Evolutionary conservation across 35 echinoderm and acorn worm species (phyloP).

Genomic region (Heliocidaris tuberculata): DNA sequence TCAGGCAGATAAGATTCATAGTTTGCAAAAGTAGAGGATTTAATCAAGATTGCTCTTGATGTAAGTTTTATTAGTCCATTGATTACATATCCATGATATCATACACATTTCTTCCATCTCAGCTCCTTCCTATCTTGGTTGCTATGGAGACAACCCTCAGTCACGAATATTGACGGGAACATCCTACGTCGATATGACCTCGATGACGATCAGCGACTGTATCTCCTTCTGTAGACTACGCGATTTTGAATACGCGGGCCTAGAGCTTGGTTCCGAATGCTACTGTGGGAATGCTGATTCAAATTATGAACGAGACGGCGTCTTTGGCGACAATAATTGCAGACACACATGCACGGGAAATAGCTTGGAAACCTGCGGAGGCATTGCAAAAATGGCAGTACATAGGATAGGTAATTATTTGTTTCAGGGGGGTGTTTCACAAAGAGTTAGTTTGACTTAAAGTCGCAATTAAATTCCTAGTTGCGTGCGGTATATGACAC

Average conservation of each 20-base stretch:
- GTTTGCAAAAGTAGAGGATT: no score
- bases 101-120: neutral
- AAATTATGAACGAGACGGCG: neutral
- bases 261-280: constrained; percentile 35
- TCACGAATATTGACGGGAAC: neutral
- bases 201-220: constrained; percentile 8
- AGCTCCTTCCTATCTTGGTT: constrained; percentile 27
- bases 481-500: no score
- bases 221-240: neutral
- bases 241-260: constrained; percentile 3
- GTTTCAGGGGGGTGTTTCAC: neutral
- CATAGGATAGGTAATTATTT: neutral
- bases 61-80: no score
- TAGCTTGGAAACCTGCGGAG: constrained; percentile 10
- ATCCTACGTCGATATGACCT: neutral
- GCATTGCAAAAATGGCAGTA: constrained; percentile 19
- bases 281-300: neutral
- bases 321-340: neutral
- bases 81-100: no score
- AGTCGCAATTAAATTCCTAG: no score
- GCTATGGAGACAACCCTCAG: constrained; percentile 1
- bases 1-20: no score
- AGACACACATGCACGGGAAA: constrained; percentile 25
- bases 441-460: no score
- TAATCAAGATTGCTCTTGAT: no score